Evolutionary conservation across 2,888 invertebrate species (phyloP), one percentile per base, ranked within the genome.

Genomic region (Thalpophila matura): DNA sequence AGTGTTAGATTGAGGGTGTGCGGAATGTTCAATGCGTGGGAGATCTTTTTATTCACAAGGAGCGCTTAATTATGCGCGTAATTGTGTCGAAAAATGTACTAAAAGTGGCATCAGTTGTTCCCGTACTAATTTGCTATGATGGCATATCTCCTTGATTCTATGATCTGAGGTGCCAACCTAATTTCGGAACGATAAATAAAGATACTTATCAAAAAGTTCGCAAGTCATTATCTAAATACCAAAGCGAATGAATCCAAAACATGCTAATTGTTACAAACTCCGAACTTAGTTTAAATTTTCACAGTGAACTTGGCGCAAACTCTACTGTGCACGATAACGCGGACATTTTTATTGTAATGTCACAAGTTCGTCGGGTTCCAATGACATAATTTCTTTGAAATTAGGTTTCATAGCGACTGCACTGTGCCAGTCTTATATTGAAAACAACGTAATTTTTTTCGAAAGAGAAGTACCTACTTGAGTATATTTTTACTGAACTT

Each of bases 271-370:
- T 61, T 20, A 10, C 37, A 45, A 63, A 73, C 43, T 71, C n/a
- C 12, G 10, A 40, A 26, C 18, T 33, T 67, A 10, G 20, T 40
- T 65, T 43, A 66, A 79, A 79, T 70, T 73, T 77, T 64, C 61
- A 62, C 46, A 53, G 46, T 43, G 47, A 56, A 66, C 69, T 64
- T 68, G 57, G 58, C 50, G 45, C 29, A 22, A 33, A 18, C 59
- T 60, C 54, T 62, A 49, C 62, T 35, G 35, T 60, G 78, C 69
- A 68, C 77, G 71, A 66, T 65, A 80, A 64, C 60, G 59, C 40
- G 47, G 79, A 65, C 68, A 73, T 77, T 80, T 81, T 80, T 80
- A 81, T 61, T 75, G 68, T 81, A 79, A 79, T 81, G 67, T 46
- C 24, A 16, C 64, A 79, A 75, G 56, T 78, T 78, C 31, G 24